A percentile compares a stretch with the other conserved stretches of the same genome.
Evolutionary conservation across 2,797 vertebrate genomes (phyloP).

Genomic region (Karalla daura): DNA sequence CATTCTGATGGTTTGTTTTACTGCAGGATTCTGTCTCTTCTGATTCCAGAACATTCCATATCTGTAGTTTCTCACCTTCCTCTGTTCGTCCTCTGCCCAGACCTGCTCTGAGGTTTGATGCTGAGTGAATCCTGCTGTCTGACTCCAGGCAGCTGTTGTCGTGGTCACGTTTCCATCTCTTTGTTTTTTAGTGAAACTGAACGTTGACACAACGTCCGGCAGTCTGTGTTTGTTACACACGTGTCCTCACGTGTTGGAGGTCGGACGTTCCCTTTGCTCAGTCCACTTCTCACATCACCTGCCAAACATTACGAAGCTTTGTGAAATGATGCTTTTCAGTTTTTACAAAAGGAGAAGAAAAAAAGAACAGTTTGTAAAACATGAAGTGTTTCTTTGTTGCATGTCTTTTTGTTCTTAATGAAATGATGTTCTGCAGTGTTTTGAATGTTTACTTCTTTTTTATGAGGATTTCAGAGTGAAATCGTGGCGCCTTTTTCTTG

Average conservation of each 20-base stretch:
- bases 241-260: too few species aligned
- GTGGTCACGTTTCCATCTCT: too few species aligned
- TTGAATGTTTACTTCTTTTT: slow-evolving; percentile 86
- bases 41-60: slow-evolving; percentile 84
- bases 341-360: slow-evolving; percentile 79
- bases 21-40: slow-evolving; percentile 82
- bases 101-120: too few species aligned
- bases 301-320: slow-evolving; percentile 83
- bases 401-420: slow-evolving; percentile 90
- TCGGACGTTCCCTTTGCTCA: slow-evolving; percentile 60
- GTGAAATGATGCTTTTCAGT: slow-evolving; percentile 87
- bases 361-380: slow-evolving; percentile 86
- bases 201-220: too few species aligned
- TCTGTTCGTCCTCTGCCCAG: too few species aligned
- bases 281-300: slow-evolving; percentile 78
- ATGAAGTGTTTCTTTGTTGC: slow-evolving; percentile 89
- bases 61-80: too few species aligned
- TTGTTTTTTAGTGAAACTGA: too few species aligned
- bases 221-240: too few species aligned
- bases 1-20: slow-evolving; percentile 83
- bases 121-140: too few species aligned
- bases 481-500: slow-evolving; percentile 85
- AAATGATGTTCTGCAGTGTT: slow-evolving; percentile 88
- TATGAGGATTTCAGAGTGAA: slow-evolving; percentile 84
- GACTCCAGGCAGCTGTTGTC: too few species aligned